Percentiles rank a stretch among this genome's conserved stretches.
phyloP scores from a whole-genome alignment of 1,140 invertebrate genomes.

The Diabrotica undecimpunctata region DNA sequence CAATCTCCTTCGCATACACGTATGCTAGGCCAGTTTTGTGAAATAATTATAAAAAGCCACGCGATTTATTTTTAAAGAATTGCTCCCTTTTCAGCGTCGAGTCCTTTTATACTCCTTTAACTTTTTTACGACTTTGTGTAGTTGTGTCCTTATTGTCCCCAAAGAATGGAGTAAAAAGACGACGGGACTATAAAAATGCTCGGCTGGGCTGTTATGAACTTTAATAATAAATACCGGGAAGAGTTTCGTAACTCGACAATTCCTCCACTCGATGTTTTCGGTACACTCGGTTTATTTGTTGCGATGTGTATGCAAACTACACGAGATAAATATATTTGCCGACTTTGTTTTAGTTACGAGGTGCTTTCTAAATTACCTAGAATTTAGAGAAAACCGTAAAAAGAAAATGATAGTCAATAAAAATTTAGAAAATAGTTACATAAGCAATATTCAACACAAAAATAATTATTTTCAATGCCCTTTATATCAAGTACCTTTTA shows the following conservation, averaged over 20 bases:
- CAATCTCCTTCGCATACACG: no score
- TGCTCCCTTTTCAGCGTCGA: neutral
- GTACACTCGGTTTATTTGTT: slow-evolving; percentile 1
- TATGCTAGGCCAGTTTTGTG: no score
- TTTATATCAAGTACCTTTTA: no score
- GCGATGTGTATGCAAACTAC: neutral
- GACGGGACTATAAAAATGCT: neutral
- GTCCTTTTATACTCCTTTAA: neutral
- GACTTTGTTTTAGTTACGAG: neutral
- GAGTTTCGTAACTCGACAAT: neutral
- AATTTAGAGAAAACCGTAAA: no score
- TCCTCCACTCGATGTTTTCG: neutral
- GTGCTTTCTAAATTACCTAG: no score
- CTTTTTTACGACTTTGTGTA: slow-evolving; percentile 2
- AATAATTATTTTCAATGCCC: no score
- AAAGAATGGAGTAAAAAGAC: neutral
- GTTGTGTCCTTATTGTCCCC: slow-evolving; percentile 1
- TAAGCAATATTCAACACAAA: no score
- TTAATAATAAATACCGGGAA: neutral
- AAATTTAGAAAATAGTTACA: no score
- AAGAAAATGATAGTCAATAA: no score
- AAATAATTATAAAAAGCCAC: no score
- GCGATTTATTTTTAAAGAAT: neutral
- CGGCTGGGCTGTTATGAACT: slow-evolving; percentile 1
- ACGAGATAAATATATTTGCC: neutral